These are phyloP conservation scores for Neotoxoptera formosana DNA, from an alignment of 1,140 invertebrate genomes.

Conservation along the genomic window DNA sequence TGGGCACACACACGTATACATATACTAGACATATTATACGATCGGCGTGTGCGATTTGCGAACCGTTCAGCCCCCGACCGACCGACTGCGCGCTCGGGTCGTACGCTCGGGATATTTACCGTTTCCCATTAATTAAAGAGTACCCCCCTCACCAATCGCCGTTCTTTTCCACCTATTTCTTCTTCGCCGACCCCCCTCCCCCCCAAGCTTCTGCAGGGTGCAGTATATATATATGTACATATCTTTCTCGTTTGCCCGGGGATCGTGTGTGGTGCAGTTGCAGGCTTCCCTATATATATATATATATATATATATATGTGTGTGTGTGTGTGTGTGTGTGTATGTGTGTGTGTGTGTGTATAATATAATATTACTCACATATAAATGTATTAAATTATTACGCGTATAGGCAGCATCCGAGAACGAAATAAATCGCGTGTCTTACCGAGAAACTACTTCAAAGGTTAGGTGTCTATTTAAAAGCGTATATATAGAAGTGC, in stretches of 20 bases:
- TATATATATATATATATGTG: too few species aligned
- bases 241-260: neutral
- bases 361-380: neutral
- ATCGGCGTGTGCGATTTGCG: neutral
- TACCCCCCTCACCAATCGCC: too few species aligned
- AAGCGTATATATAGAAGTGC: neutral
- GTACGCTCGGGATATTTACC: conserved; percentile 21
- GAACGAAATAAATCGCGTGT: conserved; percentile 24
- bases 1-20: neutral
- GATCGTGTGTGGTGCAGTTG: neutral
- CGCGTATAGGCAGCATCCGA: neutral
- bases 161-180: neutral
- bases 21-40: neutral
- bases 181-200: too few species aligned
- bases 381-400: neutral
- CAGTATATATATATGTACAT: neutral
- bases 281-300: too few species aligned
- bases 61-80: too few species aligned
- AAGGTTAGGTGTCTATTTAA: conserved; percentile 18
- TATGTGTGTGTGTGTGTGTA: neutral
- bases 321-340: too few species aligned
- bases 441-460: conserved; percentile 2
- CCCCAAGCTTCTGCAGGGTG: neutral
- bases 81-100: neutral
- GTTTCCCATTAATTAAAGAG: conserved; percentile 16